Conservation (phyloP, 2,113 vertebrate species). For the Micromys minutus region DNA sequence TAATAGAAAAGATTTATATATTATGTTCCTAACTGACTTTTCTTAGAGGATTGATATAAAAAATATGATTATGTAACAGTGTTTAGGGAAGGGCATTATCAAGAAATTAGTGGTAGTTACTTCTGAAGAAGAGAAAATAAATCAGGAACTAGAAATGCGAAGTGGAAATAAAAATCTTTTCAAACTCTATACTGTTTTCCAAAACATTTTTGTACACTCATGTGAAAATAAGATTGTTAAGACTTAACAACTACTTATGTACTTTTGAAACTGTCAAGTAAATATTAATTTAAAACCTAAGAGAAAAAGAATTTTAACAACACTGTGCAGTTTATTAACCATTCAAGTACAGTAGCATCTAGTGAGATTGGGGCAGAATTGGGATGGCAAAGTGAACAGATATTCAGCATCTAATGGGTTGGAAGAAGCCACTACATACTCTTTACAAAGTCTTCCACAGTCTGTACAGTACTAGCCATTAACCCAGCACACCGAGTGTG, state of each 20-base stretch:
- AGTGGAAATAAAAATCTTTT: not conserved
- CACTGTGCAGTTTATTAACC: no score
- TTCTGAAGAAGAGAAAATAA: not conserved
- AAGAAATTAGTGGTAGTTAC: not conserved
- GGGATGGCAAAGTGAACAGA: no score
- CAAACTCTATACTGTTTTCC: not conserved
- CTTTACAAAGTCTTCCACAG: no score
- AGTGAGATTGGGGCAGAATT: no score
- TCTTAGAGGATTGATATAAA: not conserved
- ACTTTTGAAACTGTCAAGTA: not conserved
- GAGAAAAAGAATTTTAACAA: no score
- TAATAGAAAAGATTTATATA: not conserved
- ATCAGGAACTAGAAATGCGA: not conserved
- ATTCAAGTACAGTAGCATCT: no score
- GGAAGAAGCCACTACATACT: no score
- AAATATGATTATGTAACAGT: not conserved
- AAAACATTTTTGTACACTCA: not conserved
- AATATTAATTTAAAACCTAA: slow-evolving; percentile 23
- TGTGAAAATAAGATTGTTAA: slow-evolving; percentile 42
- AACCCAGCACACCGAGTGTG: no score
- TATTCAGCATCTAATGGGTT: no score
- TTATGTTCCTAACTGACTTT: not conserved
- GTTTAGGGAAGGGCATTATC: not conserved
- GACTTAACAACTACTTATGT: not conserved
- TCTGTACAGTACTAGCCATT: no score